Conservation (phyloP, 2,113 vertebrate genomes). For the Hemiscyllium ocellatum region DNA sequence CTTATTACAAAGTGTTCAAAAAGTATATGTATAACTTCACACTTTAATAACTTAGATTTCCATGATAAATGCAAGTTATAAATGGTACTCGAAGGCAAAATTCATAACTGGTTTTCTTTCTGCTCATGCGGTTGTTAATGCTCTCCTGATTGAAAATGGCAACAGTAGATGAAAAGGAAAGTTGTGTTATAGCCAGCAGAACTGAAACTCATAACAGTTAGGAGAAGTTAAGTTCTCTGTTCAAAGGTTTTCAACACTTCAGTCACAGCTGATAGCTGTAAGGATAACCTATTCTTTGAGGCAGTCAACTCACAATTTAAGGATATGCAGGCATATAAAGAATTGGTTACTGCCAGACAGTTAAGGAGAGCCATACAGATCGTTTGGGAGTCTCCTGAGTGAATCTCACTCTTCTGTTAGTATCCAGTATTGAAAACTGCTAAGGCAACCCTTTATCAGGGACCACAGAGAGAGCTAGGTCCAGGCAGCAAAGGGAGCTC, state of each 20-base stretch:
- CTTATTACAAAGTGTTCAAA: neutral
- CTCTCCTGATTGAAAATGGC: neutral
- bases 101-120: neutral
- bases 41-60: neutral
- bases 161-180: neutral
- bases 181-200: neutral
- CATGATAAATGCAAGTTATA: neutral
- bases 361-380: neutral
- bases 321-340: neutral
- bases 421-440: neutral
- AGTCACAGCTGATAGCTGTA: neutral
- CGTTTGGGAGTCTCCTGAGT: neutral
- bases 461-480: neutral
- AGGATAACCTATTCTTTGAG: neutral
- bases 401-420: neutral
- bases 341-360: neutral
- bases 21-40: neutral
- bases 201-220: neutral
- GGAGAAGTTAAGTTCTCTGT: neutral
- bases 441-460: neutral
- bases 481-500: neutral
- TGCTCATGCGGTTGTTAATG: neutral
- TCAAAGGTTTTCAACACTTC: neutral
- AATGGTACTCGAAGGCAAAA: neutral
- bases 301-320: neutral